Evolutionary conservation across 2,888 invertebrate genomes (phyloP), one percentile per base, ranked within the genome.

Genomic region (Phrixothrix hirtus): DNA sequence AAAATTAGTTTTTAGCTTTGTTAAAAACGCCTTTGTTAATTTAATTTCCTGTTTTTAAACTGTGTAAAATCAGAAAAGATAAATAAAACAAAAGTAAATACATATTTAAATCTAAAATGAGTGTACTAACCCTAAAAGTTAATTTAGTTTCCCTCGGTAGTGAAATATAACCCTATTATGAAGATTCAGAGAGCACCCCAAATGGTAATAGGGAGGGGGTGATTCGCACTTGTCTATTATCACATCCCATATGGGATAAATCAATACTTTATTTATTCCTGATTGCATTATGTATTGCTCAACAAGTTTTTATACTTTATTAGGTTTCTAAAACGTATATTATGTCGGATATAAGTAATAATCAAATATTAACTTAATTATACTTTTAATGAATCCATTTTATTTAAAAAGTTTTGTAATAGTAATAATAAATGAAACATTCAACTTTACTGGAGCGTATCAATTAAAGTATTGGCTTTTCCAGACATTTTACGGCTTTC

Each of bases 221-320:
- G 55, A 63, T 47, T 54, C 57, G 57, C 51, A 58, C 54, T 57
- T 58, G 54, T 55, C 59, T 61, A 59, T 62, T 62, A 62, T 57
- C 60, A 58, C 58, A 57, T 58, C 59, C 62, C 62, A 63, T 62
- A 62, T 62, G 62, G 55, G 60, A 58, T 55, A 55, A 60, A 63
- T 63, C 62, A 60, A 62, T 63, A 63, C 58, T 52, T 38, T 41
- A 49, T 49, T 53, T 47, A 48, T 37, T 46, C 32, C 37, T 32
- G 29, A 35, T 17, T 32, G 48, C 38, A 50, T 42, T 43, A n/a
- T n/a, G n/a, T n/a, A n/a, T n/a, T n/a, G n/a, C n/a, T n/a, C n/a
- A n/a, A n/a, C n/a, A n/a, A n/a, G n/a, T n/a, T n/a, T n/a, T n/a
- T n/a, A n/a, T n/a, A n/a, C n/a, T n/a, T n/a, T n/a, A n/a, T n/a